Conservation (phyloP, 2,113 vertebrate species). For the Hypocryptadius cinnamomeus region DNA sequence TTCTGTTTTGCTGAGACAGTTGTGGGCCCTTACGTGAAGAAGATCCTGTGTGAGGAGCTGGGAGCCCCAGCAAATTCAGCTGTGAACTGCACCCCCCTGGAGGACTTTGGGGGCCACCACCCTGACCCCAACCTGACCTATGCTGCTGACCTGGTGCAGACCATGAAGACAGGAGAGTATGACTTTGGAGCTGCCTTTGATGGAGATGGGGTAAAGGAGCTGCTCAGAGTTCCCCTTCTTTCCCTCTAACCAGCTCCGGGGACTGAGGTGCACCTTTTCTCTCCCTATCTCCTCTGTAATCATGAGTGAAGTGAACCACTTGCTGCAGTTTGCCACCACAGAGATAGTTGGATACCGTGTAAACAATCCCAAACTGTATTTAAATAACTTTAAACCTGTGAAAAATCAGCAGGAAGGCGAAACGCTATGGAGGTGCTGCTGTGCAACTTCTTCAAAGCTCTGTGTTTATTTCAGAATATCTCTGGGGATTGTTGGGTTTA, state of each 20-base stretch:
- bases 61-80: constrained; percentile 91
- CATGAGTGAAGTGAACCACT: not conserved
- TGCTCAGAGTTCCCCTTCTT: not conserved
- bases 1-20: constrained; percentile 61
- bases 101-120: constrained; percentile 97
- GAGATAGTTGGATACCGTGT: not conserved
- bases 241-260: not conserved
- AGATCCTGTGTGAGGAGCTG: constrained; percentile 94
- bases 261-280: not conserved
- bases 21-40: constrained; percentile 93
- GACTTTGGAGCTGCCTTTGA: constrained; percentile 97
- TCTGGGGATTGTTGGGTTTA: not conserved
- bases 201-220: constrained; percentile 87
- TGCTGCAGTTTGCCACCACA: not conserved
- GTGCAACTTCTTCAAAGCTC: not conserved
- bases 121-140: constrained; percentile 98
- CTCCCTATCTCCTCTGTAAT: not conserved
- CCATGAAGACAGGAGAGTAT: constrained; percentile 93
- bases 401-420: not conserved
- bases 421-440: not conserved
- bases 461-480: not conserved
- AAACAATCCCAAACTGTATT: not conserved
- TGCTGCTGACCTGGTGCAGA: constrained; percentile 89
- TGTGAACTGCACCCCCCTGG: constrained; percentile 87
- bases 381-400: not conserved